Percentiles rank a stretch among this genome's conserved stretches.
Evolutionary conservation across 2,888 invertebrate genomes (phyloP).

Genomic region (Ceratothoa steindachneri): DNA sequence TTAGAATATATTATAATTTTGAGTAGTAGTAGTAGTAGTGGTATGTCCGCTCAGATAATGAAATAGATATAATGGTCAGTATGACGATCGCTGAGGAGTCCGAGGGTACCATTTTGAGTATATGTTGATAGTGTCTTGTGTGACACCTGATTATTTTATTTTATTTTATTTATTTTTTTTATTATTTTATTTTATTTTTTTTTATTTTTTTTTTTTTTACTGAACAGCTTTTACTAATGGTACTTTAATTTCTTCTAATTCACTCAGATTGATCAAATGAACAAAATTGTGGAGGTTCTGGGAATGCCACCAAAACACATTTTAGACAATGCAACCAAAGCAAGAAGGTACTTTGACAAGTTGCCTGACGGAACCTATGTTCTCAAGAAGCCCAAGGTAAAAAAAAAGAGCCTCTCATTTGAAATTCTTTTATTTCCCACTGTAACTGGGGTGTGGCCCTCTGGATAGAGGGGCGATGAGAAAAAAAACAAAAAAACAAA

Average conservation of each 20-base stretch:
- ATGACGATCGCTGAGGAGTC: no score
- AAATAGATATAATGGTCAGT: no score
- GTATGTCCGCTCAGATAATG: no score
- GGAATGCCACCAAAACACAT: conserved; percentile 97
- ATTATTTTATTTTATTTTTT: neutral
- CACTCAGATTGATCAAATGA: conserved; percentile 90
- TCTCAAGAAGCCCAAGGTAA: conserved; percentile 76
- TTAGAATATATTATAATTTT: no score
- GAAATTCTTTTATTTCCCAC: no score
- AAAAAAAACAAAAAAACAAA: no score
- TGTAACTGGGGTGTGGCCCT: no score
- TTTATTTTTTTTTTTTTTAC: neutral
- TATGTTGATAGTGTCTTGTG: conserved; percentile 74
- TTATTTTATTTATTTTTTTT: conserved; percentile 35
- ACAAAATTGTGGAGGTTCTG: conserved; percentile 98
- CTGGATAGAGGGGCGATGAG: no score
- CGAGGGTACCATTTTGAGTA: no score
- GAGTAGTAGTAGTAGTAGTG: no score
- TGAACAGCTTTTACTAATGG: no score
- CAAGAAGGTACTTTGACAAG: conserved; percentile 96
- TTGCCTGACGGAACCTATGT: conserved; percentile 87
- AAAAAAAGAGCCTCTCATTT: no score
- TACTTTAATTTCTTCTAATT: neutral
- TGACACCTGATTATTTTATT: neutral
- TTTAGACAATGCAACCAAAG: conserved; percentile 92